Evolutionary conservation across 2,888 invertebrate genomes (phyloP).

Genomic region (Antitype chi): DNA sequence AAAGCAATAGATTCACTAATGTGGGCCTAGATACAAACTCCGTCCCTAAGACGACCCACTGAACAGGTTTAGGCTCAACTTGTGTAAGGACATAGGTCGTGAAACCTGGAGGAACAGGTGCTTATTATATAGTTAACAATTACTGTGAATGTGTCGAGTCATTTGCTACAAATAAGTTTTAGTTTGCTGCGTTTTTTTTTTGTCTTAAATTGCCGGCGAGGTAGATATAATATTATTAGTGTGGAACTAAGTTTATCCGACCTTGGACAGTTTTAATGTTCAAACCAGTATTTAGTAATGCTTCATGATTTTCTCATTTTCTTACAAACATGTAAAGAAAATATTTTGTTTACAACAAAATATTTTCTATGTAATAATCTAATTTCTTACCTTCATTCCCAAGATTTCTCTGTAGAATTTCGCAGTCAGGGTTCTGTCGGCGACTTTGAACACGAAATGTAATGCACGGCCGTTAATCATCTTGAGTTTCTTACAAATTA

Average conservation of each 20-base stretch:
- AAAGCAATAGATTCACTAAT: neutral
- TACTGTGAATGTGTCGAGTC: neutral
- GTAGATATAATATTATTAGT: neutral
- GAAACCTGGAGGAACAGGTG: neutral
- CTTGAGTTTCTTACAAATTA: slow-evolving; percentile 61
- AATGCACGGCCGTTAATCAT: slow-evolving; percentile 94
- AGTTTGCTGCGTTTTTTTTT: slow-evolving; percentile 19
- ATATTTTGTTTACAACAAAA: neutral
- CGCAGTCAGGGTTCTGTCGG: slow-evolving; percentile 95
- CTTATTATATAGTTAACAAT: neutral
- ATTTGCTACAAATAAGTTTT: neutral
- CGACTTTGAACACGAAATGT: slow-evolving; percentile 99
- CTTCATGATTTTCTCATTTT: neutral
- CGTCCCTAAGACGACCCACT: too few relatives aligned
- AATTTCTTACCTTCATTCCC: slow-evolving; percentile 96
- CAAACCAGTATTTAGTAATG: neutral
- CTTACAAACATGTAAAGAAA: neutral
- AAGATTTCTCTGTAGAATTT: slow-evolving; percentile 97
- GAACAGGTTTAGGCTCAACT: neutral
- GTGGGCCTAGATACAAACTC: neutral
- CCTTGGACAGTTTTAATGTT: too few relatives aligned
- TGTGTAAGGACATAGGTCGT: too few relatives aligned
- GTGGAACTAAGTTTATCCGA: too few relatives aligned
- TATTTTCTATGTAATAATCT: neutral
- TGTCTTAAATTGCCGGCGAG: slow-evolving; percentile 12